Percentiles rank a stretch among this genome's conserved stretches.
phyloP scores from a whole-genome alignment of 1,140 invertebrate species.

The Zophobas atratus region DNA sequence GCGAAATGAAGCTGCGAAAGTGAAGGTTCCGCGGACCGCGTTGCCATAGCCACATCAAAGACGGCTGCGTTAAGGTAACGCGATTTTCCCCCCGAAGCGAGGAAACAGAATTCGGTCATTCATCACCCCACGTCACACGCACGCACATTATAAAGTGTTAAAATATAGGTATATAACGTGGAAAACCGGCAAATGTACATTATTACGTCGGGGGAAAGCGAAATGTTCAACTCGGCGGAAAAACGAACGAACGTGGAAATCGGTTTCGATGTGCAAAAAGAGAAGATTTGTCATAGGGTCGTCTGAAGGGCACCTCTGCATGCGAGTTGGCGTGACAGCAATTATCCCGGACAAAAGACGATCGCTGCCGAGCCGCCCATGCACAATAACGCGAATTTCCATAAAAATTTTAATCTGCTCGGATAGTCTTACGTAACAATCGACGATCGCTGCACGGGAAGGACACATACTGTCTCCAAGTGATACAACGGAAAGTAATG shows the following conservation, averaged over 20 bases:
- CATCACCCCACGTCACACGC: conserved; percentile 15
- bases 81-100: conserved; percentile 16
- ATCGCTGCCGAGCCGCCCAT: conserved; percentile 10
- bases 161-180: neutral
- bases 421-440: conserved; percentile 3
- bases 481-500: neutral
- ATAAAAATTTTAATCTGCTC: conserved; percentile 13
- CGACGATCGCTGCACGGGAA: neutral
- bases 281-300: neutral
- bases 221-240: conserved; percentile 7
- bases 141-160: conserved; percentile 17
- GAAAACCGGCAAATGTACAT: conserved; percentile 10
- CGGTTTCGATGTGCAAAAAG: neutral
- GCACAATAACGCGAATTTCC: conserved; percentile 6
- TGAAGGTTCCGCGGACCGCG: conserved; percentile 4
- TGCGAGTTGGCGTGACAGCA: conserved; percentile 34
- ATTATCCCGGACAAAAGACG: conserved; percentile 39
- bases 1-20: no score
- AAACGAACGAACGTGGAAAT: neutral
- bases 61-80: neutral
- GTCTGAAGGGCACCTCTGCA: conserved; percentile 20
- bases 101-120: conserved; percentile 16
- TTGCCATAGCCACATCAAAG: conserved; percentile 2
- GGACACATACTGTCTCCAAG: neutral
- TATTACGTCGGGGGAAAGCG: neutral